Evolutionary conservation across 2,888 invertebrate genomes (phyloP).

Genomic region (Agrilus biguttatus): DNA sequence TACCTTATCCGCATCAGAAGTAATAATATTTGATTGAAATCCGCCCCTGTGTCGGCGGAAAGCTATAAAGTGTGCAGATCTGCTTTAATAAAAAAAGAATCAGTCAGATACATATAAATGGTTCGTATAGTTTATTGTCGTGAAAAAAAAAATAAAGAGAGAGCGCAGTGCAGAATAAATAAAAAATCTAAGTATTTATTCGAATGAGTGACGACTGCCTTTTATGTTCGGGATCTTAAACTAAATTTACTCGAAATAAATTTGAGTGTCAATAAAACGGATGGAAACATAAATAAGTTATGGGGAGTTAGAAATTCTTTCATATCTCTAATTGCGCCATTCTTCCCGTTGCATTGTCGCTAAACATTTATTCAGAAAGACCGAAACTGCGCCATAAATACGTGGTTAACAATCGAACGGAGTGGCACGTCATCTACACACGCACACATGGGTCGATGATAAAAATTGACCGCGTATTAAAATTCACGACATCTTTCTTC

Average conservation of each 20-base stretch:
- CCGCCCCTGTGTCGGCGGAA: too few relatives aligned
- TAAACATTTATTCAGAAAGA: constrained; percentile 6
- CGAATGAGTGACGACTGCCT: constrained; percentile 25
- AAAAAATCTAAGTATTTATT: constrained; percentile 26
- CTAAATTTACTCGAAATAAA: constrained; percentile 24
- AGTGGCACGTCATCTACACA: constrained; percentile 2
- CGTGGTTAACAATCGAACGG: constrained; percentile 2
- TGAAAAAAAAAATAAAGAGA: constrained; percentile 22
- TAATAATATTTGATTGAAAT: too few relatives aligned
- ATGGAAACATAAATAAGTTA: constrained; percentile 24
- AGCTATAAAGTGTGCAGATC: constrained; percentile 16
- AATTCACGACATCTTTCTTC: constrained; percentile 10
- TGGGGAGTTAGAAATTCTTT: constrained; percentile 18
- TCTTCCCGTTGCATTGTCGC: constrained; percentile 10
- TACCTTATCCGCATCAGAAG: too few relatives aligned
- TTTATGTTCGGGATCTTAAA: constrained; percentile 21
- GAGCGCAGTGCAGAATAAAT: constrained; percentile 21
- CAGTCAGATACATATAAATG: constrained; percentile 20
- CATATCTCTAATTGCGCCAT: constrained; percentile 15
- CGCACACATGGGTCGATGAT: constrained; percentile 6
- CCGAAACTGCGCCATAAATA: neutral
- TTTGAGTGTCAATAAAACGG: constrained; percentile 25
- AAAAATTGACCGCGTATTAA: constrained; percentile 10
- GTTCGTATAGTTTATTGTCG: constrained; percentile 22
- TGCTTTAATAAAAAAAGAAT: constrained; percentile 25